phyloP scores from a whole-genome alignment of 1,140 invertebrate genomes.

The Belonocnema kinseyi region DNA sequence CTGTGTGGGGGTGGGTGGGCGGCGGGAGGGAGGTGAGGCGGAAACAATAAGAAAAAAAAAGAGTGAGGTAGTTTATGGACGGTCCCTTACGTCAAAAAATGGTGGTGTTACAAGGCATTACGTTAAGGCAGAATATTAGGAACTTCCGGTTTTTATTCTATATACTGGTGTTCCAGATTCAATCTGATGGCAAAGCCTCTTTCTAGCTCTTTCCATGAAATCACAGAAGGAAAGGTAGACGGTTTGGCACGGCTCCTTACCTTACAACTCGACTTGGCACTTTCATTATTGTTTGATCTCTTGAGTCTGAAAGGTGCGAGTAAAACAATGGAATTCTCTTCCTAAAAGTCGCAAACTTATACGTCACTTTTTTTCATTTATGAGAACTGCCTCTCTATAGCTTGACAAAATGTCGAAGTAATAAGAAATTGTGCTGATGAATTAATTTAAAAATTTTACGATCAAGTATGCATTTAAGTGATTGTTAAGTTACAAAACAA shows the following conservation, averaged over 20 bases:
- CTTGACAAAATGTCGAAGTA: too few species aligned
- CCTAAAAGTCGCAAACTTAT: background rate
- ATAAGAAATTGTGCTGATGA: too few species aligned
- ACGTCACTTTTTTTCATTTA: background rate
- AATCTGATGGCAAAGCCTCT: conserved; percentile 46
- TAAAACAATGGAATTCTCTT: background rate
- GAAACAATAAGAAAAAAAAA: too few species aligned
- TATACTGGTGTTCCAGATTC: conserved; percentile 64
- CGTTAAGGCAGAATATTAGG: background rate
- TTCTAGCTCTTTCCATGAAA: conserved; percentile 50
- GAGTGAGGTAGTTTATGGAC: too few species aligned
- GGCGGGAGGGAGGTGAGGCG: too few species aligned
- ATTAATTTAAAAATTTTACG: too few species aligned
- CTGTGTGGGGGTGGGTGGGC: too few species aligned
- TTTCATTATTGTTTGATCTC: conserved; percentile 72
- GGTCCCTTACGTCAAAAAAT: too few species aligned
- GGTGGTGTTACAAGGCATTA: too few species aligned
- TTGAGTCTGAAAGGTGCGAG: conserved; percentile 56
- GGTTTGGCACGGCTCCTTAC: conserved; percentile 48
- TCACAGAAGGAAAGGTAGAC: conserved; percentile 58
- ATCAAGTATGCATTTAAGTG: too few species aligned
- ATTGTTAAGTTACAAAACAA: too few species aligned
- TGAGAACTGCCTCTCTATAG: too few species aligned
- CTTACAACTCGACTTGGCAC: conserved; percentile 60
- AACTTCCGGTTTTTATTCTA: conserved; percentile 58